Conservation (phyloP, 1,140 invertebrate species). For the Trichoplusia ni region DNA sequence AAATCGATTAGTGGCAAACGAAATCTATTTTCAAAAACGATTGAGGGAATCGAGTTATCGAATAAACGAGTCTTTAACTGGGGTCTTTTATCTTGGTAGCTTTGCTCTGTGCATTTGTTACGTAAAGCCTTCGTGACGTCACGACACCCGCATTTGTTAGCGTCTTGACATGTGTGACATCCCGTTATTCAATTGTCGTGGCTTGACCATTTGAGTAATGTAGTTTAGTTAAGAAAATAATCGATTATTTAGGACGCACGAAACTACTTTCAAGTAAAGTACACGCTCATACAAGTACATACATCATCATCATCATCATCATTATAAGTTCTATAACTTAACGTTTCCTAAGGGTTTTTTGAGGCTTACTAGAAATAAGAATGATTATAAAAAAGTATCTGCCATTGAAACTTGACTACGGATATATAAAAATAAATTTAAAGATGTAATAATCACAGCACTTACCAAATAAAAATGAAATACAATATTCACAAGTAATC, state of each 20-base stretch:
- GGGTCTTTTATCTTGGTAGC: constrained; percentile 9
- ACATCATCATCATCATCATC: no score
- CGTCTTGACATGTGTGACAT: background rate
- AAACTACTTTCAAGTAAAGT: no score
- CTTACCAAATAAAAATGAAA: background rate
- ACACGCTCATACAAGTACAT: no score
- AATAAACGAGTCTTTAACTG: constrained; percentile 6
- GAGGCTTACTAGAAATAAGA: no score
- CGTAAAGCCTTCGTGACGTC: background rate
- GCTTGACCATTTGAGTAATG: no score
- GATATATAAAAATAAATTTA: no score
- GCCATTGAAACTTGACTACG: background rate
- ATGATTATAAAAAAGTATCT: no score
- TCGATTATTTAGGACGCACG: no score
- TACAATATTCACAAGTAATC: constrained; percentile 3
- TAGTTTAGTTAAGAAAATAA: no score
- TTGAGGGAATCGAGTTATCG: background rate
- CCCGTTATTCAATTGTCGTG: background rate
- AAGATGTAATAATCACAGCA: no score
- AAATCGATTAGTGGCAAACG: constrained; percentile 11
- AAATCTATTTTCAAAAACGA: background rate
- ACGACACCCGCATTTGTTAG: constrained; percentile 5
- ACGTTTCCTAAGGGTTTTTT: no score
- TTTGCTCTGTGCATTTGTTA: constrained; percentile 18
- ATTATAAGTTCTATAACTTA: no score